Evolutionary conservation across 2,888 invertebrate genomes (phyloP).

Genomic region (Athalia rosae): DNA sequence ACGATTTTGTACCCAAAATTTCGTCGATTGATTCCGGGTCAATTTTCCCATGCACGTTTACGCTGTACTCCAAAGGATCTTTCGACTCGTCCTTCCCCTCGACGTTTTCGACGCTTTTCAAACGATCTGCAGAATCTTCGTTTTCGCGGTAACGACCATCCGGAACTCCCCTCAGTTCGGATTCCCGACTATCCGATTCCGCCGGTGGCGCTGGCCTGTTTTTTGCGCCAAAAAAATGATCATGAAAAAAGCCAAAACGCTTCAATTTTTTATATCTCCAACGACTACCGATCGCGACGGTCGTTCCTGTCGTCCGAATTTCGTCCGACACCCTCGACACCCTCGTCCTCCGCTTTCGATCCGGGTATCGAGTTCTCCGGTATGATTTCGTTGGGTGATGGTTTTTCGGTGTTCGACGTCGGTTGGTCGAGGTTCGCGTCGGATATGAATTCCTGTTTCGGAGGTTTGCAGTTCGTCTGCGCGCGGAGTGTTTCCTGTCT

Average conservation of each 20-base stretch:
- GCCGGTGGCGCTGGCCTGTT: no score
- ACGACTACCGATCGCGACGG: no score
- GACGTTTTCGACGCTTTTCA: not conserved
- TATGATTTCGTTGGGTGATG: conserved; percentile 43
- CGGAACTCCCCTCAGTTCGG: no score
- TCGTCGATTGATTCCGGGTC: conserved; percentile 45
- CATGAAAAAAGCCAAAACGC: no score
- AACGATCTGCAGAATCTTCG: not conserved
- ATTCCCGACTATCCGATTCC: no score
- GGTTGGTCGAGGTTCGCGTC: conserved; percentile 37
- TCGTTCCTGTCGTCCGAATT: no score
- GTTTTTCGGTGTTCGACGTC: conserved; percentile 14
- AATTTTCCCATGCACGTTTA: conserved; percentile 35
- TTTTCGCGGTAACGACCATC: not conserved
- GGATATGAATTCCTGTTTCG: conserved; percentile 58
- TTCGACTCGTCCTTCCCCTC: conserved; percentile 5
- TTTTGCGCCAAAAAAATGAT: no score
- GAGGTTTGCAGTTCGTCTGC: conserved; percentile 50
- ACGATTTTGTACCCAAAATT: no score
- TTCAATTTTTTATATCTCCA: no score
- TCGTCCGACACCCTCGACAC: no score
- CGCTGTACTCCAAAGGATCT: conserved; percentile 48
- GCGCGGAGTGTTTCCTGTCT: conserved; percentile 45
- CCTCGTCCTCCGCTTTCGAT: no score
- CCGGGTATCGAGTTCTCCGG: conserved; percentile 3